Evolutionary conservation across 2,888 invertebrate genomes (phyloP), one percentile per base, ranked within the genome.

Genomic region (Spodoptera picta): DNA sequence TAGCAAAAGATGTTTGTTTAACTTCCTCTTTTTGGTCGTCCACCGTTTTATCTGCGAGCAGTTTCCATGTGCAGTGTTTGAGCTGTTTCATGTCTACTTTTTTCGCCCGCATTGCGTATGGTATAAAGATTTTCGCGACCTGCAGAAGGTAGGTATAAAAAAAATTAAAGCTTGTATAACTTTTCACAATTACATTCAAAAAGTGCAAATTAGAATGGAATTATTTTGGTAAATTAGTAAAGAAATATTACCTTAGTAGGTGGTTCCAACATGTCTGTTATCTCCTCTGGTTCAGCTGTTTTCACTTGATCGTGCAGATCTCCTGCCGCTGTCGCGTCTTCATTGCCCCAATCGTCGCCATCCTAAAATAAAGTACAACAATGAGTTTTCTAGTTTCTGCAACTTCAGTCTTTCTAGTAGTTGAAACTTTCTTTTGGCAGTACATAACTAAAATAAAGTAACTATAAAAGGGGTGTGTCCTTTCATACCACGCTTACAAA

Each of bases 31-130:
- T 85, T 5, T 87, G 87, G 3, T 87, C 89, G 36, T 85, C 83
- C 0, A 86, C 78, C 4, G 90, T 85, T 50, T 85, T 82, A 23
- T 89, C 89, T 0, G 92, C 94, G 9, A 98, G 89, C 70, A 96
- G 87, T 46, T 95, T 95, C 96, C 97, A 97, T 69, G 98, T 96
- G 57, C 96, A 95, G n/a, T 94, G 92, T 86, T 98, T 98, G 49
- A 98, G 89, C 83, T 96, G 96, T 81, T 97, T 97, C 96, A 98
- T 98, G 83, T 98, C 98, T 47, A 98, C 96, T 64, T 97, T 97
- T 85, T 98, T 98, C 5, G 98, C 97, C 60, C 96, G 95, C 90
- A 96, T 96, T 5, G 98, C 97, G 87, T 97, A 98, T 0, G 96
- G 96, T 67, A 98, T 97, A 81, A 96, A 95, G 51, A 96, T 96